phyloP scores from a whole-genome alignment of 2,888 invertebrate species.

The Gymnosoma rotundatum region DNA sequence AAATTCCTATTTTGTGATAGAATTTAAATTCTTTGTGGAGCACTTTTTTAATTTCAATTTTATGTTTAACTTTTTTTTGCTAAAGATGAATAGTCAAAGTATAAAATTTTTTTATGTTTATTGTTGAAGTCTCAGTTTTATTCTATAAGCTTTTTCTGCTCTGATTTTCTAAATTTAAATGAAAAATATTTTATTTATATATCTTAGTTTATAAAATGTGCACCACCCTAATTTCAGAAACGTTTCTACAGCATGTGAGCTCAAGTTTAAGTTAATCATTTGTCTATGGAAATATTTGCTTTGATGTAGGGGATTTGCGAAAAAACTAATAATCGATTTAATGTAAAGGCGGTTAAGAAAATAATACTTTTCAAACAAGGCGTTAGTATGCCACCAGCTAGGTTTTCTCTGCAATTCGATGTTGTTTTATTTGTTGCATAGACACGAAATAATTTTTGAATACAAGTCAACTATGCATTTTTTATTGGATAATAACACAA shows the following conservation, averaged over 20 bases:
- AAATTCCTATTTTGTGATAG: no score
- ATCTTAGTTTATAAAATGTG: neutral
- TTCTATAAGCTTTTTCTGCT: no score
- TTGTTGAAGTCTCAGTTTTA: no score
- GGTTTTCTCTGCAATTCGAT: neutral
- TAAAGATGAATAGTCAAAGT: no score
- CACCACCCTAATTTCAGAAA: neutral
- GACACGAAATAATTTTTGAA: neutral
- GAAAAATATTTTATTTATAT: no score
- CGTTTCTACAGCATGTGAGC: neutral
- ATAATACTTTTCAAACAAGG: neutral
- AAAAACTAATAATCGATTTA: neutral
- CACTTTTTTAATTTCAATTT: no score
- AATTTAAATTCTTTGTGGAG: no score
- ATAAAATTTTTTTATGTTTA: no score
- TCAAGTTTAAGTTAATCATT: slow-evolving; percentile 12
- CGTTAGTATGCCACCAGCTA: neutral
- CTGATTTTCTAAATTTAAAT: no score
- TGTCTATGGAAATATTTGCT: neutral
- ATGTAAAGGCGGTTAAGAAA: neutral
- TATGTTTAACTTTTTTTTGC: no score
- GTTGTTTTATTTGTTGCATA: neutral
- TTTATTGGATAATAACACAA: no score
- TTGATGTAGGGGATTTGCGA: neutral
- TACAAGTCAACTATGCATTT: neutral